These are phyloP conservation scores for Chironomus riparius DNA, from an alignment of 2,888 invertebrate species.

Conservation along the genomic window DNA sequence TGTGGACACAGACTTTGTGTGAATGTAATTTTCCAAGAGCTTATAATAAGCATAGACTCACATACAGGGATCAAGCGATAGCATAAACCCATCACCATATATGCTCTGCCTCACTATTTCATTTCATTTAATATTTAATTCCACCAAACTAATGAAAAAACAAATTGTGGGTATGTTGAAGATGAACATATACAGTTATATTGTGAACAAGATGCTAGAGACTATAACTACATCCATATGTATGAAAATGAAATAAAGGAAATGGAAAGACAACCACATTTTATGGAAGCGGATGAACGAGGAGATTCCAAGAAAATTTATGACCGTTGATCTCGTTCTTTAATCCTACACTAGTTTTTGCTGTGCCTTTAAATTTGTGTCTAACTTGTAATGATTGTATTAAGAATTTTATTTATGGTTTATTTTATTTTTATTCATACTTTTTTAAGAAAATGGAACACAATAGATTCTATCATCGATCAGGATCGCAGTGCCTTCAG, in stretches of 20 bases:
- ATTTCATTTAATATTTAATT: constrained; percentile 15
- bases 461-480: too few species aligned
- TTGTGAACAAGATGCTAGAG: background rate
- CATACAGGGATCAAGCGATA: constrained; percentile 7
- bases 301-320: background rate
- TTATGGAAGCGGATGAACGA: background rate
- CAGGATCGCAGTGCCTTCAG: too few species aligned
- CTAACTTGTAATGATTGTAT: too few species aligned
- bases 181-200: background rate
- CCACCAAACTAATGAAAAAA: constrained; percentile 2
- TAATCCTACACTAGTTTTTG: background rate
- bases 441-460: too few species aligned
- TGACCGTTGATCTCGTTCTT: background rate
- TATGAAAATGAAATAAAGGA: background rate
- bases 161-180: background rate
- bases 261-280: background rate
- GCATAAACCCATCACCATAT: background rate
- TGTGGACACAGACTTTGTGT: too few species aligned
- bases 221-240: background rate
- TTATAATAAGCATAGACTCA: background rate
- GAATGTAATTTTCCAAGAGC: background rate
- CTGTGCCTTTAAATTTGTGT: too few species aligned
- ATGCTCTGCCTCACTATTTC: background rate
- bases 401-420: too few species aligned
- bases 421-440: too few species aligned